Evolutionary conservation across 2,888 invertebrate genomes (phyloP).

Genomic region (Harpagoxenus sublaevis): DNA sequence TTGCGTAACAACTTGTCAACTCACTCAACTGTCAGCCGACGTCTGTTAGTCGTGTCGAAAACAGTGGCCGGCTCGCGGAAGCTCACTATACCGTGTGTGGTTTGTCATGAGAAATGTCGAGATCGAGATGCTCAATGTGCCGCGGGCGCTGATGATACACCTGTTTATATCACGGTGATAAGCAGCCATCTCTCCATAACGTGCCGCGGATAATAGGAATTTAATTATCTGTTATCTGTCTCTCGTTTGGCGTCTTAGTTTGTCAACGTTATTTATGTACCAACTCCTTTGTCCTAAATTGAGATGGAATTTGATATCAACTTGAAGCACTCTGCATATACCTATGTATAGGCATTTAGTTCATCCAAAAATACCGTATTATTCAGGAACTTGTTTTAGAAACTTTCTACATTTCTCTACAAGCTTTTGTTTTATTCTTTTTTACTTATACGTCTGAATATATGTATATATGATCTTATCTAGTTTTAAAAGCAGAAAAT

Average conservation of each 20-base stretch:
- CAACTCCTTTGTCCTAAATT: background rate
- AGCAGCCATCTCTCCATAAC: background rate
- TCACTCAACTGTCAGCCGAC: background rate
- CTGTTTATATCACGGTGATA: slow-evolving; percentile 39
- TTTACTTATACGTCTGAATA: background rate
- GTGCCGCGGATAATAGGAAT: background rate
- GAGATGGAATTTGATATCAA: background rate
- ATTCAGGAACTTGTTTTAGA: background rate
- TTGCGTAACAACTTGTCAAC: background rate
- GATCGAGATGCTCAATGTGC: background rate
- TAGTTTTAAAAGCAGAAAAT: background rate
- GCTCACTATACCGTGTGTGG: background rate
- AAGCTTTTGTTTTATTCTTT: background rate
- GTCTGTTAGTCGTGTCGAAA: background rate
- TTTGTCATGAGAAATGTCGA: background rate
- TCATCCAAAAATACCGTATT: background rate
- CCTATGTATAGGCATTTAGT: background rate
- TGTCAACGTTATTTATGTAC: background rate
- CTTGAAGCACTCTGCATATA: background rate
- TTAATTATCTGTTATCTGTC: slow-evolving; percentile 8
- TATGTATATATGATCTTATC: background rate
- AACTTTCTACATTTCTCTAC: background rate
- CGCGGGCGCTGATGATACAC: background rate
- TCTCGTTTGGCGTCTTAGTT: background rate
- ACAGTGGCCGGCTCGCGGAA: background rate